Base-by-base conservation (phyloP, 2,888 invertebrate species). In the Mystacides longicornis region DNA sequence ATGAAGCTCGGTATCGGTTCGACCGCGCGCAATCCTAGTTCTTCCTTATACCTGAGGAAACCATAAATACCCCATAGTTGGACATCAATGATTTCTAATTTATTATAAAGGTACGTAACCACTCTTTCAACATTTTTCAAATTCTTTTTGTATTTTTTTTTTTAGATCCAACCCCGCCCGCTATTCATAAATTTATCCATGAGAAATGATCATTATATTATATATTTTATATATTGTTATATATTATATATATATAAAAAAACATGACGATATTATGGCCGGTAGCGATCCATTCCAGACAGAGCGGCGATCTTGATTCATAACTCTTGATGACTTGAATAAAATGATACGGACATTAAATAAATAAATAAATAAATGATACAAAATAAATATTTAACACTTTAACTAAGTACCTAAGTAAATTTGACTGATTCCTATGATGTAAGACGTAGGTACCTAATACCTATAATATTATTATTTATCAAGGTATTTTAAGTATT, bases 1-100 rank as follows among this genome's bases (percentile, higher is more conserved):
- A 37, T 16, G n/a, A 37, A 37, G 37, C 16, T 16, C 16, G 16
- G 14, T 37, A 37, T 37, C 16, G 37, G 37, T 37, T 4, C n/a
- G 14, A 37, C 37, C 37, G 37, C 37, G n/a, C n/a, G 37, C 37
- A 37, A 16, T 37, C 37, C 14, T 37, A n/a, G n/a, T n/a, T n/a
- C n/a, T n/a, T n/a, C n/a, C n/a, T n/a, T n/a, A n/a, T n/a, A 37
- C 37, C 37, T 37, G 37, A 37, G 37, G n/a, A 37, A 37, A 37
- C 37, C 37, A 37, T 37, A 37, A 37, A 37, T 37, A 37, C 37
- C 14, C 16, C 37, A n/a, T 37, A 37, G 37, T 37, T 37, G 37
- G 37, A 27, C 56, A 56, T 60, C 60, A 60, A 60, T 60, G 60
- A 60, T 58, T 60, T 51, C 49, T 60, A 54, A 60, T 60, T 60